Evolutionary conservation across 2,888 invertebrate genomes (phyloP).

Genomic region (Lochmaea crataegi): DNA sequence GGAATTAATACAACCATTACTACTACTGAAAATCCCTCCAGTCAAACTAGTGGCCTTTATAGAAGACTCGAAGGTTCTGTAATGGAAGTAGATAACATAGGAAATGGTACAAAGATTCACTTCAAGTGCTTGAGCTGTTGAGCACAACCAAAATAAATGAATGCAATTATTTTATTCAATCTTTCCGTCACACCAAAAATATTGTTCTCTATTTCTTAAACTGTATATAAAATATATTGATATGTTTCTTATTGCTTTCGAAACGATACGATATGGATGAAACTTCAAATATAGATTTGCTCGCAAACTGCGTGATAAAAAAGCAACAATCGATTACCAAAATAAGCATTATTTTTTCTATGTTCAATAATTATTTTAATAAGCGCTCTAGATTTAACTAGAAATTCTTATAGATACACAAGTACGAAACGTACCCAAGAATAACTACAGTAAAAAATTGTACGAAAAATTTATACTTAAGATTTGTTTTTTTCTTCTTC

Average conservation of each 20-base stretch:
- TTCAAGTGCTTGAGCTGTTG: too few relatives aligned
- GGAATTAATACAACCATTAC: too few relatives aligned
- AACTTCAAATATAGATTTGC: conserved; percentile 24
- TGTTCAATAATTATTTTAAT: conserved; percentile 39
- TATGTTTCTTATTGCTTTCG: conserved; percentile 39
- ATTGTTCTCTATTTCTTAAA: background rate
- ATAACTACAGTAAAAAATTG: conserved; percentile 61
- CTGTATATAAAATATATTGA: conserved; percentile 26
- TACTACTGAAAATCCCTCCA: too few relatives aligned
- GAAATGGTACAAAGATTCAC: too few relatives aligned
- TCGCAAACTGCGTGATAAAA: conserved; percentile 38
- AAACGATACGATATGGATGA: conserved; percentile 27
- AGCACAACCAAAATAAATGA: too few relatives aligned
- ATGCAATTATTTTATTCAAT: background rate
- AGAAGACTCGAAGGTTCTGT: too few relatives aligned
- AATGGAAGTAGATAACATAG: too few relatives aligned
- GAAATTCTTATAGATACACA: conserved; percentile 54
- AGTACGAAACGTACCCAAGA: conserved; percentile 58
- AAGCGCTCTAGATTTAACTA: conserved; percentile 50
- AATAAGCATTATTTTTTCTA: conserved; percentile 44
- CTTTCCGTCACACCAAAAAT: background rate
- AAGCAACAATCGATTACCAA: conserved; percentile 46
- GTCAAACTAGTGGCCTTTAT: too few relatives aligned
- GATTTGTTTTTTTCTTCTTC: background rate
- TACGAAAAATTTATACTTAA: conserved; percentile 55